Evolutionary conservation across 2,797 vertebrate species (phyloP), one percentile per base, ranked within the genome.

Genomic region (Tinamus major): DNA sequence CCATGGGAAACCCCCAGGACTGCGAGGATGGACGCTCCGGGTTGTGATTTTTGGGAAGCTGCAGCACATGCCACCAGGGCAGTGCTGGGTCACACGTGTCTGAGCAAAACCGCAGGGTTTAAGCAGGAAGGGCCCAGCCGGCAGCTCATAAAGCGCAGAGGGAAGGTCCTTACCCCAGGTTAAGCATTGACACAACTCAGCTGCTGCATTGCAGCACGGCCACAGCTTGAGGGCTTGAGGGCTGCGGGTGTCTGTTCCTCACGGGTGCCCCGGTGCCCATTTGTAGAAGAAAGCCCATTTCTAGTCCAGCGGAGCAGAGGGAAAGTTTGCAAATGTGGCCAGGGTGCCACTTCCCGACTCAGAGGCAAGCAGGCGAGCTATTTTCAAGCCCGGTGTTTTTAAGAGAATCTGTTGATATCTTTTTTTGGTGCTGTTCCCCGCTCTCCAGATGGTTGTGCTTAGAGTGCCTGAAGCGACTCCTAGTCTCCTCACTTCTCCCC

Each of bases 141-240:
- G 39, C 33, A 51, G 31, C 48, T n/a, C 35, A 53, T 26, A 53
- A 58, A 63, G 33, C 24, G 33, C 61, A 27, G 48, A n/a, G n/a
- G 18, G 42, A 42, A 23, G 10, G 39, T n/a, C 17, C 76, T 65
- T 42, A 33, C 26, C 20, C 37, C 39, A 29, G 24, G 53, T 41
- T 51, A 55, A 27, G 55, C 31, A 21, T 21, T 27, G 29, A 35
- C 49, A 23, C 7, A 24, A 44, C 26, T 23, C 31, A 41, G 41
- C 33, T 41, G 63, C 58, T 42, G 51, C 37, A 13, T 90, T 18
- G 11, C 53, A 87, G 87, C 53, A 9, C 23, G 37, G 75, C 11
- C 0, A 2, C 4, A 29, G 12, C 59, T 14, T 13, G 11, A 3
- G 35, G 33, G 3, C 44, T 16, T 13, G 11, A 3, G 35, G 33